Conservation (phyloP, 2,888 invertebrate species). For the Venusia cambrica region DNA sequence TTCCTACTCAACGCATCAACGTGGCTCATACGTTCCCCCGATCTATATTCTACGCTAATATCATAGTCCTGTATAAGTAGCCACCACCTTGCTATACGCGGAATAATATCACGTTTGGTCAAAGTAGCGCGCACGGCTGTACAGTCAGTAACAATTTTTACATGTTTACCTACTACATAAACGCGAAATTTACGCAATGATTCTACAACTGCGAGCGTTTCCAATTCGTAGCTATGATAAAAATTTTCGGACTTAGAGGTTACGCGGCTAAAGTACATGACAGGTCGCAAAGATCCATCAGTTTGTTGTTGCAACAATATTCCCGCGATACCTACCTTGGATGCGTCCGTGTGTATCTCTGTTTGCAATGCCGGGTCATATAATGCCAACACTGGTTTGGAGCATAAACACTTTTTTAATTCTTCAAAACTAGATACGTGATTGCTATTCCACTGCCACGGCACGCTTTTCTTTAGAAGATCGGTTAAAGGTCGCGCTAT, state of each 20-base stretch:
- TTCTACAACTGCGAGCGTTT: slow-evolving; percentile 41
- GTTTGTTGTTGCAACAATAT: no score
- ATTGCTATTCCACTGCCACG: not conserved
- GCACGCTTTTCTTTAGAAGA: not conserved
- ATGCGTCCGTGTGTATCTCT: no score
- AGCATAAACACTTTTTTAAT: slow-evolving; percentile 24
- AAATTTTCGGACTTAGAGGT: no score
- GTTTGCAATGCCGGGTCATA: not conserved
- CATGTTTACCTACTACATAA: no score
- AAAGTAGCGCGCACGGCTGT: no score
- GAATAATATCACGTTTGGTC: no score
- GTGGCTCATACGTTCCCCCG: slow-evolving; percentile 37
- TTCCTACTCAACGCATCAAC: slow-evolving; percentile 43
- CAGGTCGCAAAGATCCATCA: no score
- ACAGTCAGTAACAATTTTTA: no score
- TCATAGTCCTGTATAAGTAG: no score
- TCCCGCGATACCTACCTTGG: no score
- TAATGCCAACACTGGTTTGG: slow-evolving; percentile 31
- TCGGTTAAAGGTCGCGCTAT: slow-evolving; percentile 24
- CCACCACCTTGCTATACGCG: no score
- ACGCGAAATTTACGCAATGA: slow-evolving; percentile 32
- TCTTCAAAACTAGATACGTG: slow-evolving; percentile 8
- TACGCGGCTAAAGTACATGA: no score
- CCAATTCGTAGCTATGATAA: slow-evolving; percentile 37
- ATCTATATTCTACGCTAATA: slow-evolving; percentile 38